Conservation (phyloP, 2,113 vertebrate species). For the Thalassarche chlororhynchos region DNA sequence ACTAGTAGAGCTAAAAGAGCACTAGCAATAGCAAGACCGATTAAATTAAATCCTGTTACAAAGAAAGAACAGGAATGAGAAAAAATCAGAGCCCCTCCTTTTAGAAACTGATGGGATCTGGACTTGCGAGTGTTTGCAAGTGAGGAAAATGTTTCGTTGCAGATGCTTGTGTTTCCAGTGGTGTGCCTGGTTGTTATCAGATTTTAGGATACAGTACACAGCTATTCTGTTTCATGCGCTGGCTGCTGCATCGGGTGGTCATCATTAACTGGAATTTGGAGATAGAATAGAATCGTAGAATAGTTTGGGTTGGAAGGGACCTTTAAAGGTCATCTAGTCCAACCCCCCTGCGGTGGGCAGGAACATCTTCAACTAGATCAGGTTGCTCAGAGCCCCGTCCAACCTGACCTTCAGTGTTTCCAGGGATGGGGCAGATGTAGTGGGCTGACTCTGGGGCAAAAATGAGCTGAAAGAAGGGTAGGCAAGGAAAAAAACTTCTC, state of each 20-base stretch:
- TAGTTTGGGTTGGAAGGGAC: no score
- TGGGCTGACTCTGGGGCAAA: neutral
- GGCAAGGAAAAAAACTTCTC: neutral
- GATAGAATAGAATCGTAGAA: no score
- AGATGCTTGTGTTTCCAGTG: neutral
- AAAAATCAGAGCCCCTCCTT: neutral
- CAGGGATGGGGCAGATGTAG: no score
- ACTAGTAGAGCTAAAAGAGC: neutral
- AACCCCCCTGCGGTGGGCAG: no score
- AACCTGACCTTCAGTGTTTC: no score
- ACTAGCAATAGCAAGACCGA: neutral
- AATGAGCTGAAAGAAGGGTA: neutral
- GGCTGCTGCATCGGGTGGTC: neutral
- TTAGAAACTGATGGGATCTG: neutral
- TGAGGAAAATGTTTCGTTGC: neutral
- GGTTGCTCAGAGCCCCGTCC: no score
- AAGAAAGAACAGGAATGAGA: neutral
- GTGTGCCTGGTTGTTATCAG: no score
- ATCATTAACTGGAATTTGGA: neutral
- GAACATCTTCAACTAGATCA: no score
- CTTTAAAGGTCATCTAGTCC: no score
- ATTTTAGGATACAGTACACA: neutral
- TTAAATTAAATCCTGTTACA: neutral
- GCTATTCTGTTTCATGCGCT: neutral
- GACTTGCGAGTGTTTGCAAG: neutral